Percentiles rank a stretch among this genome's conserved stretches.
Conservation (phyloP, 92 coral and sea anemone species). For the Porites evermanni region DNA sequence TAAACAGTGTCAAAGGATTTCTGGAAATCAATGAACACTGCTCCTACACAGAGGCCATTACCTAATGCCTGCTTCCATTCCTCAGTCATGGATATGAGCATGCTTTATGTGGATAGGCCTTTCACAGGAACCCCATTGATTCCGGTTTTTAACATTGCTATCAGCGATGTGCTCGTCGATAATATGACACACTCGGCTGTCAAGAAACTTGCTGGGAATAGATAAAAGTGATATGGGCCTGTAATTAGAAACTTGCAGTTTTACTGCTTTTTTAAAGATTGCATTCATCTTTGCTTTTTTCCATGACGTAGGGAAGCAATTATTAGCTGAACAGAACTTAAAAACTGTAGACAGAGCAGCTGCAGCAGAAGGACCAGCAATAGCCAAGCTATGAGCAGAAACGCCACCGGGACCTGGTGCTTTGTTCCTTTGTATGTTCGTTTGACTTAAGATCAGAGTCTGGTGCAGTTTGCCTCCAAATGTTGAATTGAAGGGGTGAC, state of each 20-base stretch:
- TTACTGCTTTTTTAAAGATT: conserved; percentile 31
- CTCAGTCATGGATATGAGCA: conserved; percentile 39
- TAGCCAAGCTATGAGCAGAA: conserved; percentile 21
- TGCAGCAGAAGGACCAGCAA: conserved; percentile 28
- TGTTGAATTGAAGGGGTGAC: conserved; percentile 18
- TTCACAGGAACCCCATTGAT: conserved; percentile 40
- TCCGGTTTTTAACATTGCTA: neutral
- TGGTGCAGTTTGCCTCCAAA: neutral
- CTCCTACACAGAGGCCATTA: conserved; percentile 29
- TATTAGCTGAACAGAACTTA: conserved; percentile 8
- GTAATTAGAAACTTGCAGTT: conserved; percentile 28
- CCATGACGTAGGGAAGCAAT: conserved; percentile 21
- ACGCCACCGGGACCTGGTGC: conserved; percentile 14
- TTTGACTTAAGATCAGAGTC: neutral
- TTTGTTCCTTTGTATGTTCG: conserved; percentile 23
- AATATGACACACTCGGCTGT: conserved; percentile 41
- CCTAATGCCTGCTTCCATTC: conserved; percentile 27
- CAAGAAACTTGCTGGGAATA: conserved; percentile 35
- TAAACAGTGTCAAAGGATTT: conserved; percentile 27
- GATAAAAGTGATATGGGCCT: conserved; percentile 34
- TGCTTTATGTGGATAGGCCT: conserved; percentile 12
- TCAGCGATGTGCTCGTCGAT: conserved; percentile 6
- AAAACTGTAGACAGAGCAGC: conserved; percentile 9
- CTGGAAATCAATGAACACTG: conserved; percentile 33
- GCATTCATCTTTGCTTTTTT: conserved; percentile 29